Evolutionary conservation across 2,888 invertebrate genomes (phyloP), one percentile per base, ranked within the genome.

Genomic region (Germaria angustata): DNA sequence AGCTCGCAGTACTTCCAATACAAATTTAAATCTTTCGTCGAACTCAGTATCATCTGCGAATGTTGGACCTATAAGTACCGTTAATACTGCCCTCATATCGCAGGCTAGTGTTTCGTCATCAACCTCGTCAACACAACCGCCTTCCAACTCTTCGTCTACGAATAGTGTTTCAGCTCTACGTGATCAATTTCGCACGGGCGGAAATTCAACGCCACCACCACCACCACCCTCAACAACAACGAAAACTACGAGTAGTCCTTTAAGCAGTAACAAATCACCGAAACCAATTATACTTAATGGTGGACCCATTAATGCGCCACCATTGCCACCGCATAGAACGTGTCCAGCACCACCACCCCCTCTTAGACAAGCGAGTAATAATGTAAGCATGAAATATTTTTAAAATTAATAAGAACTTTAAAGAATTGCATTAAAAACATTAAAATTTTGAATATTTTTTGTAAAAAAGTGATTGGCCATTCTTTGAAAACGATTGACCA

Each of bases 311-410:
- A 89, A 87, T 86, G 89, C 91, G 41, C 91, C 91, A 73, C 90
- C 91, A 55, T 84, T 91, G 84, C 91, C 91, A 55, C 91, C 91
- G 22, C 91, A 91, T 85, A 89, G 91, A 84, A 89, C 87, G 59
- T 90, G 91, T 84, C 91, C 91, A 66, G 89, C 89, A 24, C 91
- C 91, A 55, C 91, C 91, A n/a, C 90, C 90, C 34, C 91, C 91
- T 32, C 89, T 88, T 66, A 87, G 91, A 36, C 91, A 90, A 81
- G 86, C 90, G 8, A 85, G 84, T 71, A 88, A 88, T 86, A 90
- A 88, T 87, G 91, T 91, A 85, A 90, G 90, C 89, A 85, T 8
- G 11, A 8, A 76, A 28, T 73, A 51, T 69, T 11, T 69, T 11
- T 41, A n/a, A n/a, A n/a, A n/a, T n/a, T n/a, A n/a, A n/a, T n/a